Evolutionary conservation across 2,113 vertebrate species (phyloP), one percentile per base, ranked within the genome.

Genomic region (Neomonachus schauinslandi): DNA sequence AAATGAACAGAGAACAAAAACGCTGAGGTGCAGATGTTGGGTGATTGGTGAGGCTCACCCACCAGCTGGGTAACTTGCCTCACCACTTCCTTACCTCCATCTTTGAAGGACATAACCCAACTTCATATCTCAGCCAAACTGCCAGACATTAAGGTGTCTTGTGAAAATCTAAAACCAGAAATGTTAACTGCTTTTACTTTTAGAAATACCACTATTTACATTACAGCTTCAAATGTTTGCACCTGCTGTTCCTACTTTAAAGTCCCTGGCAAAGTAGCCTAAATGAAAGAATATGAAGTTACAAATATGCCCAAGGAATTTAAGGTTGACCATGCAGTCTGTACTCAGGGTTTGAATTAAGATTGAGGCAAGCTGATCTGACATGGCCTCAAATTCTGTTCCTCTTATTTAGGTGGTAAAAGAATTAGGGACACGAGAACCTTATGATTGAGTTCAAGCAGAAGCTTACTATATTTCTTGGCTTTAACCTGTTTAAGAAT

Each of bases 211-310:
- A 80, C 31, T 53, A 49, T 46, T 94, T 72, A 76, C 49, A 69
- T 51, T 94, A 72, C 0, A 86, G 67, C 21, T 72, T 93, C 77
- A 79, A 55, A 86, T 51, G 24, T 89, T 91, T 76, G 3, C 46
- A 86, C 74, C 86, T 89, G 67, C 59, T 57, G 15, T 55, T 77
- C 26, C 77, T 76, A 84, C 79, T 86, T 83, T 55, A 79, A 72
- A 94, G 88, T 19, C 51, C 21, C 11, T 77, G 36, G 51, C 46
- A 91, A 95, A 86, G 49, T 8, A 94, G 61, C 49, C 36, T 55
- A 85, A 89, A 71, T 89, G 46, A 95, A 94, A 96, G 72, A 96
- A 61, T 67, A 61, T 21, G 74, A 74, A 96, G 24, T 89, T 93
- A 95, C 24, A 93, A 86, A 86, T n/a, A 53, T 42, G 42, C 53